Evolutionary conservation across 2,113 vertebrate genomes (phyloP).

Genomic region (Forbesichthys agassizii): DNA sequence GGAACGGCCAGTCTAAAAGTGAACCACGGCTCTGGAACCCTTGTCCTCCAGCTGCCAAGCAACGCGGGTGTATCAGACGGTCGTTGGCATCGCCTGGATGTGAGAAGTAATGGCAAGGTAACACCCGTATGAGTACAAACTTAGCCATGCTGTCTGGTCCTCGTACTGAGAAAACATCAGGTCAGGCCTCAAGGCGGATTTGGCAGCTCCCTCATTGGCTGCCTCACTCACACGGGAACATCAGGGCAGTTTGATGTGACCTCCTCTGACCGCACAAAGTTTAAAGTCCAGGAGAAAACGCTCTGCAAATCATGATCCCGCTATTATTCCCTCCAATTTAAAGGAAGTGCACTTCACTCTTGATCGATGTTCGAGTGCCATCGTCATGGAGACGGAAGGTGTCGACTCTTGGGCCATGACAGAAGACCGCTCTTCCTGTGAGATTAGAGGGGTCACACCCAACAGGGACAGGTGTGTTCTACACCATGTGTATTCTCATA

Average conservation of each 20-base stretch:
- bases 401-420: slow-evolving; percentile 81
- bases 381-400: slow-evolving; percentile 83
- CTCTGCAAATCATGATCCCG: slow-evolving; percentile 19
- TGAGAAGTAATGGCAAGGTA: slow-evolving; percentile 76
- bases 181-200: not conserved
- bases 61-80: slow-evolving; percentile 55
- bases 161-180: not conserved
- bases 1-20: slow-evolving; percentile 71
- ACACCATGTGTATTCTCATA: not conserved
- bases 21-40: slow-evolving; percentile 71
- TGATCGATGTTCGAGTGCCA: slow-evolving; percentile 79
- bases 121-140: not conserved
- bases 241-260: not conserved
- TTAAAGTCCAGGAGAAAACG: not conserved
- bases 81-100: slow-evolving; percentile 72
- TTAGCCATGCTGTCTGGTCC: not conserved
- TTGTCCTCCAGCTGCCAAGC: slow-evolving; percentile 70
- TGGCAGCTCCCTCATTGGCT: not conserved
- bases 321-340: slow-evolving; percentile 34
- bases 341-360: slow-evolving; percentile 84
- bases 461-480: slow-evolving; percentile 77
- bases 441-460: slow-evolving; percentile 79
- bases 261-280: not conserved
- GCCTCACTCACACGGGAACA: not conserved
- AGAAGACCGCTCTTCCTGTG: slow-evolving; percentile 84